Percentiles rank a stretch among this genome's conserved stretches.
These are phyloP conservation scores for Cyprinodon tularosa DNA, from an alignment of 2,113 vertebrate genomes.

Conservation along the genomic window DNA sequence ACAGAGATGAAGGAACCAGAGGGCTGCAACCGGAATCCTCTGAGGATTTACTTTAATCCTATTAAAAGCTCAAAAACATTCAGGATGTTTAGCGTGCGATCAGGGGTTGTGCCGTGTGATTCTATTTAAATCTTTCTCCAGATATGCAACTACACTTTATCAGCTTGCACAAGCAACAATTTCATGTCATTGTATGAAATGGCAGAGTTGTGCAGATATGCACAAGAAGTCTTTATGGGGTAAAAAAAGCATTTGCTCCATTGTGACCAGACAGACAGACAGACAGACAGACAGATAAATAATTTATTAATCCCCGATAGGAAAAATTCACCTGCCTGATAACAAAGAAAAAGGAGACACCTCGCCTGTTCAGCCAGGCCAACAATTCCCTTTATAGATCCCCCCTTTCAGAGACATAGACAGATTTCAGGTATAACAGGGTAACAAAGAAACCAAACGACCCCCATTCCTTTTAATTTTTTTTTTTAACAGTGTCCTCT, in stretches of 20 bases:
- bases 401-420: too few relatives aligned
- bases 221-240: neutral
- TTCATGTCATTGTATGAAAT: neutral
- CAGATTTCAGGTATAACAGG: too few relatives aligned
- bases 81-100: neutral
- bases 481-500: too few relatives aligned
- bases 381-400: too few relatives aligned
- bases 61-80: constrained; percentile 23
- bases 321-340: too few relatives aligned
- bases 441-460: too few relatives aligned
- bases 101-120: neutral
- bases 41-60: constrained; percentile 22
- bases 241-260: neutral
- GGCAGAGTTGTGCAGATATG: neutral
- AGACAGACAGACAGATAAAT: too few relatives aligned
- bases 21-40: neutral
- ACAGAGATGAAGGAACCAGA: neutral
- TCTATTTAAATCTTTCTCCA: neutral
- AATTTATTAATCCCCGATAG: too few relatives aligned
- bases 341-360: too few relatives aligned
- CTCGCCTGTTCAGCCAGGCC: too few relatives aligned
- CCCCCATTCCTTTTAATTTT: too few relatives aligned
- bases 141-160: neutral
- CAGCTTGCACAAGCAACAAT: neutral
- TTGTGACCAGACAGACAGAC: too few relatives aligned